phyloP scores from a whole-genome alignment of 1,140 invertebrate genomes.

The Neodiprion lecontei region DNA sequence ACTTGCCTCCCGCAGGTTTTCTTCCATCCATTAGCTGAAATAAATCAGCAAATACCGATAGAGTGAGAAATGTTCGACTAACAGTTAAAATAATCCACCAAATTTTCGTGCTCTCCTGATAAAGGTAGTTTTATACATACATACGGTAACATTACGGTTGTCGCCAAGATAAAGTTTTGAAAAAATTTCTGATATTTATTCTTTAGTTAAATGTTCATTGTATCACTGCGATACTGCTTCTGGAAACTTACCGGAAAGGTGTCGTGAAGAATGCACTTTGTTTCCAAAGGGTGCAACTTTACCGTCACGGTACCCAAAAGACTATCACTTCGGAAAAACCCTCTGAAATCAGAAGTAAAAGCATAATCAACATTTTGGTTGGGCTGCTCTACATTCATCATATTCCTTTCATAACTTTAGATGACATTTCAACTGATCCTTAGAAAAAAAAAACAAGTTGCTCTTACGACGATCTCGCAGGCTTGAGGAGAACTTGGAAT shows the following conservation, averaged over 20 bases:
- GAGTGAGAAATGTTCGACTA: background rate
- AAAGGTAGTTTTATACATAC: slow-evolving; percentile 8
- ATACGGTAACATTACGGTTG: background rate
- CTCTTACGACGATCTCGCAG: too few relatives aligned
- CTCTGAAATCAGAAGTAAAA: slow-evolving; percentile 74
- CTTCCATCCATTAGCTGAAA: slow-evolving; percentile 88
- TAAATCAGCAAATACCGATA: slow-evolving; percentile 31
- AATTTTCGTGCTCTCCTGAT: slow-evolving; percentile 5
- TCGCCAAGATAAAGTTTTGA: background rate
- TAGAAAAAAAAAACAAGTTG: too few relatives aligned
- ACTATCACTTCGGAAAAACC: slow-evolving; percentile 86
- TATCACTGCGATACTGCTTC: too few relatives aligned
- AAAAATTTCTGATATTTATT: background rate
- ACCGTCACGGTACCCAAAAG: slow-evolving; percentile 85
- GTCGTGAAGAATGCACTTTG: slow-evolving; percentile 86
- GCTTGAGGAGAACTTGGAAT: background rate
- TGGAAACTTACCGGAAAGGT: slow-evolving; percentile 83
- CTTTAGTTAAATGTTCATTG: background rate
- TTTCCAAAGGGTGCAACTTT: slow-evolving; percentile 87
- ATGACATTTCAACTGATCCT: too few relatives aligned
- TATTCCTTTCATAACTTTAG: too few relatives aligned
- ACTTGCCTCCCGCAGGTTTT: slow-evolving; percentile 85
- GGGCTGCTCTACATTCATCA: too few relatives aligned
- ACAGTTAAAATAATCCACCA: slow-evolving; percentile 13
- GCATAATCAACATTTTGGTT: background rate